Evolutionary conservation across 2,113 vertebrate genomes (phyloP), one percentile per base, ranked within the genome.

Genomic region (Tamias sibiricus): DNA sequence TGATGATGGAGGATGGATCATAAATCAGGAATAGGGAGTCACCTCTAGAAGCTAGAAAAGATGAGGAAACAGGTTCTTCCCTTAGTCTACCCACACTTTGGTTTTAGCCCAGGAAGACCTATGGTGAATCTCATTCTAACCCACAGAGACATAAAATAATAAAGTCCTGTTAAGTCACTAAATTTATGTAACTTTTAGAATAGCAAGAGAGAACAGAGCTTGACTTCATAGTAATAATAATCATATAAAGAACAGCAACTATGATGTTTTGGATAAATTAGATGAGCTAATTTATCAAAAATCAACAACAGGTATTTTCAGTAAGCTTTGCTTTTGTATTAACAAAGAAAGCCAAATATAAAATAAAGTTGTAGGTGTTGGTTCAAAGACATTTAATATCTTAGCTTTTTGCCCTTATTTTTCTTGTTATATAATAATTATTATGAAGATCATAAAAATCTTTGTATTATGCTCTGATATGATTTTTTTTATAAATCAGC

Each of bases 221-320:
- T 49, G 62, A 95, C 82, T 44, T 66, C 42, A 85, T 62, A 90
- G 37, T 49, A 83, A 40, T 54, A 76, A 69, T 54, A 80, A 91
- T 17, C 83, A 82, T 28, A 89, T 83, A 82, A 79, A 5, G 28
- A 92, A 92, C 6, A 90, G 28, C 47, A 83, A 69, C 17, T 82
- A 85, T 14, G 87, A 90, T 64, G 44, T 66, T 96, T 86, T 32
- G 37, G 76, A 71, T 83, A 17, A 95, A 68, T n/a, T 90, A 75
- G 52, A 72, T 76, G 54, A 87, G n/a, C n/a, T 64, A 76, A n/a
- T n/a, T n/a, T n/a, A n/a, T n/a, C n/a, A n/a, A n/a, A n/a, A n/a
- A n/a, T n/a, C n/a, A n/a, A n/a, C n/a, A n/a, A 24, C 26, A 90
- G 17, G 30, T 59, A 83, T 59, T 92, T 80, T n/a, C 6, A 85